These are phyloP conservation scores for Rhaphigaster nebulosa DNA, from an alignment of 2,888 invertebrate species.

Conservation along the genomic window DNA sequence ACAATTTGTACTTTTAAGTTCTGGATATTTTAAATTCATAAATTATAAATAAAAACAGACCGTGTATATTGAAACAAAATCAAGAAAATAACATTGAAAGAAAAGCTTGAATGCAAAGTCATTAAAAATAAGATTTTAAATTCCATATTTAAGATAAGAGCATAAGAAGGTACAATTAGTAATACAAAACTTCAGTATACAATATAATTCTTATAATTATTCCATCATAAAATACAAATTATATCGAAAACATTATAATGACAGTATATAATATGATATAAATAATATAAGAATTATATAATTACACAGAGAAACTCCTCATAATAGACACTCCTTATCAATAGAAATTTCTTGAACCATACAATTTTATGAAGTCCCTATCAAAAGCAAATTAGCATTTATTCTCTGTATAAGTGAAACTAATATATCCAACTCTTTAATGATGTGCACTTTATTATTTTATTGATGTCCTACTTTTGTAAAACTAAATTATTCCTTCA, in stretches of 20 bases:
- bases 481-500: neutral
- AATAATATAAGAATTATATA: neutral
- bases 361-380: no score
- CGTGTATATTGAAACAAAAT: neutral
- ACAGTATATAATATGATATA: neutral
- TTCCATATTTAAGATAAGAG: neutral
- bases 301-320: neutral
- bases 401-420: no score
- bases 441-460: neutral
- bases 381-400: no score
- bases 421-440: no score
- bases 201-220: neutral
- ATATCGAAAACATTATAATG: neutral
- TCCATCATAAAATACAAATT: neutral
- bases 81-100: neutral
- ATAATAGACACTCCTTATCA: neutral
- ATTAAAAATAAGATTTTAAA: neutral
- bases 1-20: neutral
- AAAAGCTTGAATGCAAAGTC: neutral
- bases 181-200: neutral
- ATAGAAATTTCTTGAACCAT: neutral
- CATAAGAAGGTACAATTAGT: neutral
- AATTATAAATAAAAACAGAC: neutral
- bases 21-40: neutral
- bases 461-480: neutral